Base-by-base conservation (phyloP, 2,797 vertebrate genomes). In the Esox lucius region DNA sequence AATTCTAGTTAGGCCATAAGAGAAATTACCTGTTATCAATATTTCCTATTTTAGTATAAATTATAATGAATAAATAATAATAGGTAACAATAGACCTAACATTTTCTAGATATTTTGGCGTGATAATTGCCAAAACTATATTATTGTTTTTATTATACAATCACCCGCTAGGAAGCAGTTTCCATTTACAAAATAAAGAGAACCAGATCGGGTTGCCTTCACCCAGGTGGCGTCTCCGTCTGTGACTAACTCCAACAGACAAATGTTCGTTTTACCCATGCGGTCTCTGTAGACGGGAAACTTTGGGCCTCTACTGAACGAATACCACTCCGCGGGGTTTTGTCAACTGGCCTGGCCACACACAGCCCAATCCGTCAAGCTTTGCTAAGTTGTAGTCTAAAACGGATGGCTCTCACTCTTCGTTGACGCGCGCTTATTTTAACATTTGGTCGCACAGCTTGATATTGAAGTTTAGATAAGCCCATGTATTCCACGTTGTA, bases 221-320 rank as follows among this genome's bases (percentile, higher is more conserved):
- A 72, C 75, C 81, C 87, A 90, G 86, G 85, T 87, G 86, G 84
- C 83, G 80, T 80, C 84, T 86, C 87, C 87, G 89, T 90, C 84
- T 90, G 84, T 86, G 85, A 84, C 84, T 82, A 84, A 56, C 84
- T 87, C 80, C 84, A 87, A 84, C 88, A 89, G 86, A 87, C 85
- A 87, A 89, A 90, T 90, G 87, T 84, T 89, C 88, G 76, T 78
- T 75, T 65, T 76, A 67, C 65, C 75, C 75, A 75, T 82, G 78
- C 68, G 75, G 74, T 77, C 73, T 81, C 72, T 72, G 73, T 73
- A 68, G 73, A 69, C 53, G 16, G 28, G 13, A 35, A 33, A 66
- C 15, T 28, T 15, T 17, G 61, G 61, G 61, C 61, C 26, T 64
- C 16, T 66, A 31, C 33, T 66, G 64, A 66, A 33, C 33, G 28